Evolutionary conservation across 2,888 invertebrate species (phyloP), one percentile per base, ranked within the genome.

Genomic region (Drosophila planitibia): DNA sequence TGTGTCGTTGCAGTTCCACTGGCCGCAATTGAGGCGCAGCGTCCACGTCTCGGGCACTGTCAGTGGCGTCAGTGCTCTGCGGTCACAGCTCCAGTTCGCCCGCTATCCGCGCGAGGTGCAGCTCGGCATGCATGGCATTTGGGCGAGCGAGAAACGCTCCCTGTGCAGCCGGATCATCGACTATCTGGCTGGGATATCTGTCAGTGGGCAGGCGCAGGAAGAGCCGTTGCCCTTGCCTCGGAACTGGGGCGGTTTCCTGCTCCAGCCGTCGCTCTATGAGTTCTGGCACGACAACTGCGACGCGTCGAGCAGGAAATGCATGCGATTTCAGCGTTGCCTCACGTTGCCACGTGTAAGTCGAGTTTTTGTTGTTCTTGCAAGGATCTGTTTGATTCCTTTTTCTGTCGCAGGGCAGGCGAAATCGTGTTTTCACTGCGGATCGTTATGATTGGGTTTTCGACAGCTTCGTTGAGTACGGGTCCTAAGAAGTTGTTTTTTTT

Each of bases 1-100:
- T 92, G 98, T 97, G 33, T 97, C 98, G 10, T 94, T 98, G 76
- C 96, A 97, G 74, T 98, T 99, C 92, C 98, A 97, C 91, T 99
- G 99, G 99, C 97, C 97, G 83, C 94, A 96, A 33, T 93, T 97
- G 19, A 95, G 95, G 84, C 95, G 97, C 93, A 96, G 96, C 60
- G 96, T 99, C 7, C 95, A 99, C 74, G 96, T 99, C 82, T 98
- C 99, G 93, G 99, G 99, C 4, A 91, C 84, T 44, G 97, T 97
- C 0, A 95, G 95, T 83, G 96, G 96, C 91, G 91, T 98, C 14
- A 94, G 97, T 5, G 94, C 94, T 53, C 95, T 95, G 61, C 96
- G 97, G 83, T 97, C 98, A 0, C 95, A 95, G 10, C 94, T 94
- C 33, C 99, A 99, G 93, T 99, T 99, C 91, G 95, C 96, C 63